Percentiles rank a stretch among this genome's conserved stretches.
phyloP scores from a whole-genome alignment of 92 coral and sea anemone genomes.

The Metridium senile region DNA sequence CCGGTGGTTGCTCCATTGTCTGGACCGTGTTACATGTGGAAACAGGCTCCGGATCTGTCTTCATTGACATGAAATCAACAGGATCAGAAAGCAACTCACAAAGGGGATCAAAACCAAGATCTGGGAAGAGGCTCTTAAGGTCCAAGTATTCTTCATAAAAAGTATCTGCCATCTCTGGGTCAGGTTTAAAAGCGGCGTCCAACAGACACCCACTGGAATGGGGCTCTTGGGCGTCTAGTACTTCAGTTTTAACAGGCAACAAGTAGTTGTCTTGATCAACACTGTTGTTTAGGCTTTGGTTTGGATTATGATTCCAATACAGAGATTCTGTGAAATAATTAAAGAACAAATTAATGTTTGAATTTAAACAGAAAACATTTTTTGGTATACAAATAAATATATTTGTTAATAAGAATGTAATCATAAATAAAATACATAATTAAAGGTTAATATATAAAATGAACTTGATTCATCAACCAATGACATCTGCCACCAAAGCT shows the following conservation, averaged over 20 bases:
- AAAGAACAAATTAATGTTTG: neutral
- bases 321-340: constrained; percentile 15
- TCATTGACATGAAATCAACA: constrained; percentile 33
- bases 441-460: no score
- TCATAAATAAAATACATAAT: no score
- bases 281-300: neutral
- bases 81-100: constrained; percentile 21
- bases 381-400: no score
- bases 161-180: constrained; percentile 59
- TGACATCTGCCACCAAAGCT: no score
- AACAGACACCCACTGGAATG: constrained; percentile 25
- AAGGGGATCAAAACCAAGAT: constrained; percentile 34
- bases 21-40: neutral
- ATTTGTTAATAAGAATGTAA: no score
- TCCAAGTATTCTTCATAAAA: constrained; percentile 82
- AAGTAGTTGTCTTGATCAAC: constrained; percentile 15
- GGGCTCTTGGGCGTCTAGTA: constrained; percentile 17
- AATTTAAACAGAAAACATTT: neutral
- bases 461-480: no score
- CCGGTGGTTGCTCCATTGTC: neutral
- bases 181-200: constrained; percentile 17
- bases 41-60: constrained; percentile 24
- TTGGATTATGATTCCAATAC: constrained; percentile 11
- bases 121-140: constrained; percentile 64
- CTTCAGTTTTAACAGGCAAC: constrained; percentile 37